These are phyloP conservation scores for Malurus cyaneus DNA, from an alignment of 2,113 vertebrate genomes.

Conservation along the genomic window DNA sequence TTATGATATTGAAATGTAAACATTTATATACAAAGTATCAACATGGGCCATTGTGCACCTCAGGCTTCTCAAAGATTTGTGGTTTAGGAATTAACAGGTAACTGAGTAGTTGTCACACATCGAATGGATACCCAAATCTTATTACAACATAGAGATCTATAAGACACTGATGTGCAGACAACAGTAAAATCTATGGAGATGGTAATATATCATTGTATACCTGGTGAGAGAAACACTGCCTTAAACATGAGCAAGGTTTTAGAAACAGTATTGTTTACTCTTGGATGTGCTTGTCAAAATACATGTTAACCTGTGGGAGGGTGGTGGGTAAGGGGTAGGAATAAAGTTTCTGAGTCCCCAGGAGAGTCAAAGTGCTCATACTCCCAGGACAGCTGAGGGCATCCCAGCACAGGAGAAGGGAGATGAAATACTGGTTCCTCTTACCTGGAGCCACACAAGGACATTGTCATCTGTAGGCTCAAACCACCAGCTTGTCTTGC, in stretches of 20 bases:
- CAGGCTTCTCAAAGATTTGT: not conserved
- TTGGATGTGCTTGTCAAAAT: not conserved
- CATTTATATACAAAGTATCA: not conserved
- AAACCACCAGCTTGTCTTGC: not conserved
- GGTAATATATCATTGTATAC: not conserved
- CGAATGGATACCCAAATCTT: not conserved
- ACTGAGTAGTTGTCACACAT: not conserved
- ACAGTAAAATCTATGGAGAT: not conserved
- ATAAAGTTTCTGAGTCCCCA: not conserved
- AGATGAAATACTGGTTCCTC: not conserved
- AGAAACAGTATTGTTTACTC: not conserved
- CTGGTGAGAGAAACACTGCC: not conserved
- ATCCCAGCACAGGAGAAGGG: not conserved
- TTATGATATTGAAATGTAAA: not conserved
- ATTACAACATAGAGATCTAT: not conserved
- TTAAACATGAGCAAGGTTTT: not conserved
- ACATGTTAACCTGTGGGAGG: rapidly evolving
- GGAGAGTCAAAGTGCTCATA: not conserved
- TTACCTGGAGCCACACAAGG: not conserved
- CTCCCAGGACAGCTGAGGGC: not conserved
- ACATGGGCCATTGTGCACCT: not conserved
- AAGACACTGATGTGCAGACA: not conserved
- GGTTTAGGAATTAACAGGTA: not conserved
- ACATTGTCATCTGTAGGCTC: not conserved
- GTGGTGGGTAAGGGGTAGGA: rapidly evolving